Evolutionary conservation across 2,797 vertebrate genomes (phyloP), one percentile per base, ranked within the genome.

Genomic region (Cryptoprocta ferox): DNA sequence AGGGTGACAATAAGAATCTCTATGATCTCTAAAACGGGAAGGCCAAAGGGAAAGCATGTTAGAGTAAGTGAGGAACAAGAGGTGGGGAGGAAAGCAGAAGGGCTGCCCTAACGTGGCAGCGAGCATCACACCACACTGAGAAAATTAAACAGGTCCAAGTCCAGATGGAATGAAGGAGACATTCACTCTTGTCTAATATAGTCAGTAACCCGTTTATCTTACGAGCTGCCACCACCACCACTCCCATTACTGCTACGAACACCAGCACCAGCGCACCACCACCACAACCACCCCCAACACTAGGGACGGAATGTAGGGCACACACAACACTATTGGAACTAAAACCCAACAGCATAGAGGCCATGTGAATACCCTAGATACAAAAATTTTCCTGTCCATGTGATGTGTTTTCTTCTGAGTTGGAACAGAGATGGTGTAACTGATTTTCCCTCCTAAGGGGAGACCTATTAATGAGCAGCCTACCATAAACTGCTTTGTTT

Each of bases 301-400:
- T 6, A n/a, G 1, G 1, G 10, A 24, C 0, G 13, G 7, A 53
- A 53, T 9, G 32, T 6, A 18, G 26, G 19, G 68, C 18, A 21
- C 0, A 0, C 9, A 45, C 39, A 53, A 18, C 2, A 6, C 1
- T 5, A 10, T 1, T 30, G 16, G 39, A 28, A 68, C 50, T 14
- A 59, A 91, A 79, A 30, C 11, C 28, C 37, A 88, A 50, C 1
- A 16, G 18, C 35, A 56, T 1, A 76, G 21, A 95, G 42, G 61
- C 32, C 35, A 4, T 21, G 18, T 24, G 56, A 75, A 39, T n/a
- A 5, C 28, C 71, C 6, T 0, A 11, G 5, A 10, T 42, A 76
- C 2, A 59, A 86, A 82, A 66, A 37, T 30, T 3, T 30, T 59
- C 61, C 3, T 30, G 28, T 78, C 75, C 42, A 28, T 70, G 89